A percentile compares a stretch with the other conserved stretches of the same genome.
Conservation (phyloP, 35 echinoderm and acorn worm species). For the Nesometra sesokonis region DNA sequence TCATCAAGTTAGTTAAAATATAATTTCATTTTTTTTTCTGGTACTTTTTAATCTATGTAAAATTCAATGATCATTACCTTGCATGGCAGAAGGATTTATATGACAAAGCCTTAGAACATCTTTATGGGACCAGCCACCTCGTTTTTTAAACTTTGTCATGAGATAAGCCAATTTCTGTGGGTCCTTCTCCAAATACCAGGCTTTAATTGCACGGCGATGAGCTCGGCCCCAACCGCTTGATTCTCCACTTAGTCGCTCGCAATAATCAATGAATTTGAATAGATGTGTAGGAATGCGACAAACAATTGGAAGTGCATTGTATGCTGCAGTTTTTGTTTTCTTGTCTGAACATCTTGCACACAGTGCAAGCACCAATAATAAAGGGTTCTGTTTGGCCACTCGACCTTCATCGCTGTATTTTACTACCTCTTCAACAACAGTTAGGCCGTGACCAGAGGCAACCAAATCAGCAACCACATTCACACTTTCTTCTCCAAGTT, state of each 20-base stretch:
- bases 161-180: constrained; percentile 44
- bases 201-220: constrained; percentile 53
- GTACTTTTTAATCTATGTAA: too few species aligned
- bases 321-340: constrained; percentile 42
- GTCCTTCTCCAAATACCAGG: constrained; percentile 74
- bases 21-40: too few species aligned
- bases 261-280: constrained; percentile 63
- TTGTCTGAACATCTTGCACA: constrained; percentile 45
- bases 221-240: constrained; percentile 80
- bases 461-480: not conserved
- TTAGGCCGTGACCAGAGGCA: constrained; percentile 16
- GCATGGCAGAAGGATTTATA: constrained; percentile 45
- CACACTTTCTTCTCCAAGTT: constrained; percentile 37
- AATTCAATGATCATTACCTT: too few species aligned
- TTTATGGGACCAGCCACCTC: constrained; percentile 73
- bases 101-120: constrained; percentile 80
- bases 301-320: constrained; percentile 52
- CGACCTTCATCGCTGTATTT: constrained; percentile 35
- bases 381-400: constrained; percentile 25
- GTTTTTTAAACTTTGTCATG: constrained; percentile 53
- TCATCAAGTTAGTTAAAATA: too few species aligned
- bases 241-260: constrained; percentile 34
- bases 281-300: constrained; percentile 64
- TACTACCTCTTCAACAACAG: constrained; percentile 60
- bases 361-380: constrained; percentile 45